Evolutionary conservation across 2,888 invertebrate species (phyloP).

Genomic region (Scaptomyza caliginosa): DNA sequence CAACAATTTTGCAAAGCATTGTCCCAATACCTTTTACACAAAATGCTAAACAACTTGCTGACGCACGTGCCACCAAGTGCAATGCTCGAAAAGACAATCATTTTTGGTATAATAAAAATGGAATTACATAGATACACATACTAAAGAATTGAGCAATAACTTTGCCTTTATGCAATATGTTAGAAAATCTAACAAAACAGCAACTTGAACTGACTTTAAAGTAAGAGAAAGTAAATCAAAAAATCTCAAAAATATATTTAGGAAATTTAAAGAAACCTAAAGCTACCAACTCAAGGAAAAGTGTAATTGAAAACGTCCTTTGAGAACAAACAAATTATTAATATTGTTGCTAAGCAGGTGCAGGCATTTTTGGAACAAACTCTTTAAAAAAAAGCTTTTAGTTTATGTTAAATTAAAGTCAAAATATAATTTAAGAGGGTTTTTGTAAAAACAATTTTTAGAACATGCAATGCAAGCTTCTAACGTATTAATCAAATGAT

Average conservation of each 20-base stretch:
- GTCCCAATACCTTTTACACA: slow-evolving; percentile 9
- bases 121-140: not conserved
- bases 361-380: not conserved
- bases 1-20: slow-evolving; percentile 8
- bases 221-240: not conserved
- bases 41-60: slow-evolving; percentile 16
- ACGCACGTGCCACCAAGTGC: slow-evolving; percentile 57
- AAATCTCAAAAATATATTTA: not conserved
- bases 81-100: slow-evolving; percentile 11
- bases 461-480: too few species aligned
- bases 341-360: not conserved
- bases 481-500: too few species aligned
- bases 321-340: not conserved
- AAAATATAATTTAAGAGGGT: too few species aligned
- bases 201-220: too few species aligned
- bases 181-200: too few species aligned
- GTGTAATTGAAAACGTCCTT: not conserved
- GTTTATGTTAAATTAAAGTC: too few species aligned
- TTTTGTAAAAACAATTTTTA: slow-evolving; percentile 37
- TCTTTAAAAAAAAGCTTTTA: not conserved
- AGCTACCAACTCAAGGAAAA: not conserved
- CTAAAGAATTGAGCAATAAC: too few species aligned
- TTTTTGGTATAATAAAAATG: not conserved
- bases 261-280: not conserved
- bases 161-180: too few species aligned